Conservation (phyloP, 2,113 vertebrate genomes). For the Chionomys nivalis region DNA sequence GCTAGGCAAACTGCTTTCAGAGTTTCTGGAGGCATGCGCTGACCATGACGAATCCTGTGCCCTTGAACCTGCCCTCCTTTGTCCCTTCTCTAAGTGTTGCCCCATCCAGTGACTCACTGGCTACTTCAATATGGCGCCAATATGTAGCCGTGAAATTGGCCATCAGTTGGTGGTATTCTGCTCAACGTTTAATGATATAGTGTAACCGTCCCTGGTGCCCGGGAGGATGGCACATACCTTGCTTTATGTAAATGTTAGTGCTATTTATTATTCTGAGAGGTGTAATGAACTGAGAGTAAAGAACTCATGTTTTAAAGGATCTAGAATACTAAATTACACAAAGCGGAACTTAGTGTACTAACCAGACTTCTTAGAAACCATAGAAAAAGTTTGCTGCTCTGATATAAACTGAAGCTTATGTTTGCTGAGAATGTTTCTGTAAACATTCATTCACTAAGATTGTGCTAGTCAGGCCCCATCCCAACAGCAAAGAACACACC, state of each 20-base stretch:
- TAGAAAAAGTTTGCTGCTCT: not conserved
- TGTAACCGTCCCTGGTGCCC: not conserved
- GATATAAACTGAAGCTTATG: not conserved
- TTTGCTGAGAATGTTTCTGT: not conserved
- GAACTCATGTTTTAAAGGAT: not conserved
- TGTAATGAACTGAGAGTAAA: not conserved
- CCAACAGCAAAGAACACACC: not conserved
- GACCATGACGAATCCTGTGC: not conserved
- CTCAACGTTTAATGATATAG: not conserved
- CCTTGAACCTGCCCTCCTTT: not conserved
- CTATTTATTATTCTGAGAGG: not conserved
- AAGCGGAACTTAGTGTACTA: not conserved
- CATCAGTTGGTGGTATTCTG: not conserved
- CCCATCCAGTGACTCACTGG: not conserved
- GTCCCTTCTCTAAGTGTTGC: not conserved
- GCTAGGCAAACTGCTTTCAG: not conserved
- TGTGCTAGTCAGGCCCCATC: not conserved
- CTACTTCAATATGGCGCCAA: not conserved
- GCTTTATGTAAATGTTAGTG: not conserved
- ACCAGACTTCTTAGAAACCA: not conserved
- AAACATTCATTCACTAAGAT: not conserved
- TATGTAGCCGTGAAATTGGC: not conserved
- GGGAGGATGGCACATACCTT: not conserved
- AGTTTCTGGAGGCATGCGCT: fast-evolving
- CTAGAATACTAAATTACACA: not conserved